Evolutionary conservation across 2,113 vertebrate species (phyloP).

Genomic region (Corythornis madagascariensis): DNA sequence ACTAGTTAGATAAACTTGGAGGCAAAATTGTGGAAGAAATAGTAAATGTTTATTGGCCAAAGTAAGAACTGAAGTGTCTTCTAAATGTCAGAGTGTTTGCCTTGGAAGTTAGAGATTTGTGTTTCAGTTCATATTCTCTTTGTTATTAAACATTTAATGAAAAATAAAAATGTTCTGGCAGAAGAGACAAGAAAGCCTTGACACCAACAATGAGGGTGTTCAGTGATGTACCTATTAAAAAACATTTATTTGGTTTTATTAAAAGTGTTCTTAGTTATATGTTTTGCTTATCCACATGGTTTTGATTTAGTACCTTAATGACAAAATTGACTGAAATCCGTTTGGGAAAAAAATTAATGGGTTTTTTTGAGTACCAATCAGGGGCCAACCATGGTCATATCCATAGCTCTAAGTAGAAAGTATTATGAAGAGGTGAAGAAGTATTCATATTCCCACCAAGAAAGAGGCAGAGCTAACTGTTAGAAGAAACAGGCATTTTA

Average conservation of each 20-base stretch:
- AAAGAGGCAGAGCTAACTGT: not conserved
- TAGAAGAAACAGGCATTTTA: not conserved
- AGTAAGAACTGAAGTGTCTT: not conserved
- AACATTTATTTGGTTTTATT: not conserved
- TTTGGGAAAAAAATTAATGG: not conserved
- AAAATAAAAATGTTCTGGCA: not conserved
- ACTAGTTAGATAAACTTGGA: not conserved
- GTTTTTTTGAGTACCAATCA: not conserved
- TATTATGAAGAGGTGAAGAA: not conserved
- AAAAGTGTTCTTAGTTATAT: not conserved
- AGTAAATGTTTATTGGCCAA: not conserved
- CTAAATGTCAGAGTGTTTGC: not conserved
- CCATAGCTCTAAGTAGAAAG: not conserved
- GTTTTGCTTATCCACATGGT: not conserved
- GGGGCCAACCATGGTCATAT: accelerated
- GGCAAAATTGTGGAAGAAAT: not conserved
- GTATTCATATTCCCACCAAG: not conserved
- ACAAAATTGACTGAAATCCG: not conserved
- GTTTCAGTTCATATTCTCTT: not conserved
- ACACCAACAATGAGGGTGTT: not conserved
- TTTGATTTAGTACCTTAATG: not conserved
- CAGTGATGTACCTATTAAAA: not conserved
- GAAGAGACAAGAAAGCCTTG: not conserved
- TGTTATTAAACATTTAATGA: not conserved
- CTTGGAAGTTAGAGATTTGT: not conserved